Percentiles rank a stretch among this genome's conserved stretches.
Conservation (phyloP, 1,140 invertebrate genomes). For the Drosophila lowei region DNA sequence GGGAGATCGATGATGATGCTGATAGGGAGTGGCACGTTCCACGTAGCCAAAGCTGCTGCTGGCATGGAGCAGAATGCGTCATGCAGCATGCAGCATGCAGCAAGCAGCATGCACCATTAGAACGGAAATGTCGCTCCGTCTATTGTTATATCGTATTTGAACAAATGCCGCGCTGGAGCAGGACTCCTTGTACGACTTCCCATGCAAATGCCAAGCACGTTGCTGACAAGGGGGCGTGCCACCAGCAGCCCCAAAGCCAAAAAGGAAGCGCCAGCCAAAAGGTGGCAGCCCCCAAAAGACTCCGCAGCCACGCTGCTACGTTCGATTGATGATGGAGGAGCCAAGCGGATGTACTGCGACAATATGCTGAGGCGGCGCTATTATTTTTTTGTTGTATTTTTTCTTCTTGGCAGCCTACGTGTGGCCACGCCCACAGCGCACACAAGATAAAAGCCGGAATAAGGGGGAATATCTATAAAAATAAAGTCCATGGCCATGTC, state of each 20-base stretch:
- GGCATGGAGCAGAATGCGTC: slow-evolving; percentile 21
- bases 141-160: slow-evolving; percentile 74
- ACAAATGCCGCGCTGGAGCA: slow-evolving; percentile 27
- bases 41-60: slow-evolving; percentile 45
- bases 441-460: neutral
- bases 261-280: slow-evolving; percentile 26
- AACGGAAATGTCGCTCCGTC: slow-evolving; percentile 42
- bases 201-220: slow-evolving; percentile 75
- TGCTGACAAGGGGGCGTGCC: slow-evolving; percentile 70
- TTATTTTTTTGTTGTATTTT: slow-evolving; percentile 21
- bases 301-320: slow-evolving; percentile 11
- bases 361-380: slow-evolving; percentile 64
- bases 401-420: slow-evolving; percentile 55
- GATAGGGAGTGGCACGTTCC: slow-evolving; percentile 34
- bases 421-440: slow-evolving; percentile 36
- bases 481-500: neutral
- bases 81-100: slow-evolving; percentile 12
- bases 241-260: slow-evolving; percentile 8
- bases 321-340: slow-evolving; percentile 55
- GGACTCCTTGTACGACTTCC: slow-evolving; percentile 12
- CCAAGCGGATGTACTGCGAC: slow-evolving; percentile 53
- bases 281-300: slow-evolving; percentile 22
- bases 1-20: slow-evolving; percentile 1
- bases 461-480: slow-evolving; percentile 8
- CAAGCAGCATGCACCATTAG: slow-evolving; percentile 55